phyloP scores from a whole-genome alignment of 2,888 invertebrate species.

The Epirrhoe tristata region DNA sequence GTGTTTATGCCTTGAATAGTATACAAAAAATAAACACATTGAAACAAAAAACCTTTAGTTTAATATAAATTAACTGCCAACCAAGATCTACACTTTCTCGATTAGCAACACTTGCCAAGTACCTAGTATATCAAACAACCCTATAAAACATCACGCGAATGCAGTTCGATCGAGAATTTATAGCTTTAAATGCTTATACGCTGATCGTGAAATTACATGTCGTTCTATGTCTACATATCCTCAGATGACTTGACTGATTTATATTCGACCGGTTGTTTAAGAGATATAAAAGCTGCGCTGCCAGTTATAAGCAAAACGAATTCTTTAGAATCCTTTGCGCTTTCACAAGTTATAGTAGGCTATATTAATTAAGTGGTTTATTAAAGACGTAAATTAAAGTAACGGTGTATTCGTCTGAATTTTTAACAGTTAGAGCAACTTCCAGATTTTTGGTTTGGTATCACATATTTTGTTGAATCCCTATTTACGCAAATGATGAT shows the following conservation, averaged over 20 bases:
- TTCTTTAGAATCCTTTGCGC: constrained; percentile 16
- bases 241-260: constrained; percentile 56
- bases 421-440: constrained; percentile 35
- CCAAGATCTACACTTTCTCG: constrained; percentile 49
- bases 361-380: constrained; percentile 30
- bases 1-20: not conserved
- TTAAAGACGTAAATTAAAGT: constrained; percentile 38
- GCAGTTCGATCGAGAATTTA: constrained; percentile 64
- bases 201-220: constrained; percentile 66
- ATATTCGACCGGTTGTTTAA: constrained; percentile 37
- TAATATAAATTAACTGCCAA: constrained; percentile 32
- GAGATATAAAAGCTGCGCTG: constrained; percentile 20
- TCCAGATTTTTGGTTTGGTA: constrained; percentile 40
- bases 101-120: constrained; percentile 40
- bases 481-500: constrained; percentile 80
- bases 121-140: constrained; percentile 57
- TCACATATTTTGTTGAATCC: constrained; percentile 71
- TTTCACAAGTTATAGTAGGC: constrained; percentile 24
- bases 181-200: constrained; percentile 70
- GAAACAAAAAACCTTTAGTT: not conserved
- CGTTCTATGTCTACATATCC: constrained; percentile 46
- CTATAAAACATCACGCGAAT: constrained; percentile 59
- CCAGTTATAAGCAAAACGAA: constrained; percentile 24
- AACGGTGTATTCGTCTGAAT: constrained; percentile 37
- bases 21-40: not conserved